Base-by-base conservation (phyloP, 92 coral and sea anemone genomes). In the Plumapathes pennacea region DNA sequence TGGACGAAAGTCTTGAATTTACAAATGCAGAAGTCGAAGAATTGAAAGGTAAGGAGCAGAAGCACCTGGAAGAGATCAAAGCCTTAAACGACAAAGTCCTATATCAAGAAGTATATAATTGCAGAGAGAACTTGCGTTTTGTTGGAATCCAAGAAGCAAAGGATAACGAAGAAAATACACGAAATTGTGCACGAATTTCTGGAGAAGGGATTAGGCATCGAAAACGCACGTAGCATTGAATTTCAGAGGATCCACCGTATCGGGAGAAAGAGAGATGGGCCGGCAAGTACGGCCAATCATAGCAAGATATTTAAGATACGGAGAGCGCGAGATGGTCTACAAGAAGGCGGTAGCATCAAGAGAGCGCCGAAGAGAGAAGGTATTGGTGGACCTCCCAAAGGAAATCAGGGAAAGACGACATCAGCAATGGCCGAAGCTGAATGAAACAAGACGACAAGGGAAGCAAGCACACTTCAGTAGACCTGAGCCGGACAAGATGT, bases 401-500 rank as follows among this genome's bases (percentile, higher is more conserved):
- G 59, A 26, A 17, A 60, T 60, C 6, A 23, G 26, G 9, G 46
- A 46, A 8, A 31, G 56, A 5, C 30, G 57, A 32, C 46, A 62
- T 42, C 46, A 62, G 24, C 42, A 26, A 32, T 2, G 36, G 29
- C 70, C 38, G 9, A 11, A 14, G 17, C 45, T 62, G 21, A 4
- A 17, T 0, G 22, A 33, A 2, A 46, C 62, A 0, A 30, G 62
- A 30, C 33, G n/a, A 12, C 24, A 62, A 62, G 56, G 55, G 33
- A 14, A 36, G 38, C 19, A 19, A 15, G 70, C 70, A 44, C 48
- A 10, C 44, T 62, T 62, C 25, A 62, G 70, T 45, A 17, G 56
- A 15, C 24, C 53, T 11, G 69, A 61, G 38, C 69, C 69, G 39
- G 70, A 62, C 45, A 62, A 62, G 34, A 15, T 62, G 18, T 62